Base-by-base conservation (phyloP, 2,113 vertebrate species). In the Ptyas mucosa region DNA sequence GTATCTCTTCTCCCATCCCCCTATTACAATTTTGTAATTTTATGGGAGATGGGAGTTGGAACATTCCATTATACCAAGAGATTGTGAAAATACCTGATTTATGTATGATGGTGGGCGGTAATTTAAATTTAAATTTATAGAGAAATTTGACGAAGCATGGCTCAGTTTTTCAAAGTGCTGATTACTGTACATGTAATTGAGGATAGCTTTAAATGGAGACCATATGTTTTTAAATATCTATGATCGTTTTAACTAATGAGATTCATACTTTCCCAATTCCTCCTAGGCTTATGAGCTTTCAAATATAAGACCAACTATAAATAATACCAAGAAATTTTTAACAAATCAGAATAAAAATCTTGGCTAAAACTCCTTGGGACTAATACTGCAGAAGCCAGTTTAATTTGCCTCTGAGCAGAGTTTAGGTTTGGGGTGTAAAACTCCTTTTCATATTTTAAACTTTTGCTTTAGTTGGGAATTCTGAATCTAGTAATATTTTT, bases 401-500 rank as follows among this genome's bases (percentile, higher is more conserved):
- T 9, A 9, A 85, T 53, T 89, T 89, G 23, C 87, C 81, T 89
- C 15, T 24, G 8, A 34, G 34, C n/a, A 46, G 34, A 75, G 43
- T 88, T 91, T 24, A 5, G 10, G n/a, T 14, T 49, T 91, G 5
- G n/a, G 61, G 1, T 52, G 14, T 91, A n/a, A 57, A 64, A 49
- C 0, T 87, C 43, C 43, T 57, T 29, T 91, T 86, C 14, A 43
- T 55, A 11, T 53, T 75, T 75, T 43, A 69, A 75, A 34, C 58
- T 69, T 88, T 34, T 61, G 46, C 21, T 92, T 52, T 52, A 51
- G 1, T 85, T 81, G 20, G 2, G 69, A 1, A 11, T 86, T 95
- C 93, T 88, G 39, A 94, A 85, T 12, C n/a, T 90, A 94, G 2
- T 91, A 61, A 96, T 75, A n/a, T 93, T 75, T 90, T 54, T 4